Conservation (phyloP, 2,113 vertebrate species). For the Eurypyga helias region DNA sequence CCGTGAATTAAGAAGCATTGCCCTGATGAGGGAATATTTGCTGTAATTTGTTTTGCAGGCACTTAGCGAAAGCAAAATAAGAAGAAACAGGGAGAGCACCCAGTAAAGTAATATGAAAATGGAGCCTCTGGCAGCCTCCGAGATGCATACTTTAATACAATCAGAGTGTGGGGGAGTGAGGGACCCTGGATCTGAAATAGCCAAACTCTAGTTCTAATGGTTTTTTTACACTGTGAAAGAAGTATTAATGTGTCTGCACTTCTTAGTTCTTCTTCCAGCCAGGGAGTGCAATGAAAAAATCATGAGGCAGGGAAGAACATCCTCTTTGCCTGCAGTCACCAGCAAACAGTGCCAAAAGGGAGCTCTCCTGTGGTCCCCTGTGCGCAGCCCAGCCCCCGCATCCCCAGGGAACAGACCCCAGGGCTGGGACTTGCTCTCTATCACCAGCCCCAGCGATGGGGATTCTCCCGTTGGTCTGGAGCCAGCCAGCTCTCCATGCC, state of each 20-base stretch:
- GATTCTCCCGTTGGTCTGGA: neutral
- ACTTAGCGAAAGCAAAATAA: conserved; percentile 7
- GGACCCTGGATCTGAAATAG: neutral
- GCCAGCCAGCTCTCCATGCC: neutral
- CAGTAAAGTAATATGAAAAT: neutral
- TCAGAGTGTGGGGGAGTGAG: neutral
- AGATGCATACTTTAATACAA: neutral
- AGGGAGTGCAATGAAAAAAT: neutral
- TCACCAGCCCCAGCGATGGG: neutral
- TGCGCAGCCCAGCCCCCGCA: neutral
- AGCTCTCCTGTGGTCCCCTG: neutral
- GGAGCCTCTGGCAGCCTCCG: neutral
- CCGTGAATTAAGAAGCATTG: neutral
- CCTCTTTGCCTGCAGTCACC: neutral
- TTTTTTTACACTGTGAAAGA: neutral
- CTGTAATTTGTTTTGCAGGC: conserved; percentile 21
- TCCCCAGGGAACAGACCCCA: neutral
- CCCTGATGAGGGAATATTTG: neutral
- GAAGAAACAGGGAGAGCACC: neutral
- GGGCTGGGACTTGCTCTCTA: neutral
- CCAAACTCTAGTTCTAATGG: neutral
- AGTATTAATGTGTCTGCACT: neutral
- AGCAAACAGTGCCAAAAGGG: fast-evolving
- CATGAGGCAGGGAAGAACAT: neutral
- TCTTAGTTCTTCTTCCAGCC: neutral